Evolutionary conservation across 2,113 vertebrate genomes (phyloP), one percentile per base, ranked within the genome.

Genomic region (Psilopogon haemacephalus): DNA sequence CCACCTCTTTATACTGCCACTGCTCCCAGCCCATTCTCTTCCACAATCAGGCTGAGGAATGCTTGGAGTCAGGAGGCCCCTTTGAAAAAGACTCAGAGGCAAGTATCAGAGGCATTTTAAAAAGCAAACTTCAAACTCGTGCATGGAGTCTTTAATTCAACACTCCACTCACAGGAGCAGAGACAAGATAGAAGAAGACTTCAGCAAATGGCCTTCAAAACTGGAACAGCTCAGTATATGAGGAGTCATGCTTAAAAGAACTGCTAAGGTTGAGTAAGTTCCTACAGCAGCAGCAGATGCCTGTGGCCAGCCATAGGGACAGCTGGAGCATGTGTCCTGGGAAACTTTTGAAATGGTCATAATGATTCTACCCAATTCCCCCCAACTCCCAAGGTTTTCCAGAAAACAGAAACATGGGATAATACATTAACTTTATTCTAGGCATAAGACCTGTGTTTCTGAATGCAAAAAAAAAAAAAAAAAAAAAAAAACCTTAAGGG

Each of bases 151-250:
- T 74, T 83, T 59, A 30, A 58, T 55, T 74, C 48, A 40, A 4
- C 21, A 27, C 1, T 1, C n/a, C 4, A 35, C 9, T 50, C 4
- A 10, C 63, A 69, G 55, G 19, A 59, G 33, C 42, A 89, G 35
- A 76, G 32, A 13, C 5, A 44, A 44, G 42, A 30, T 0, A 1
- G 44, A 52, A 0, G 20, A 14, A 23, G 72, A 52, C 13, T 1
- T 32, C 9, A 70, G 30, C 5, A 7, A 26, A 1, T 58, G 44
- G 10, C 35, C 17, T 59, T 27, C 40, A 17, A 5, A 24, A 5
- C 21, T n/a, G 19, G 65, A 9, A 70, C 8, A 78, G 27, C 27
- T 78, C n/a, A 28, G 84, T 6, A 50, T 69, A 68, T 4, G 40
- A 69, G 54, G 18, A 44, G 59, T 1, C 1, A 11, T 1, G 4